A percentile compares a stretch with the other conserved stretches of the same genome.
phyloP scores from a whole-genome alignment of 1,140 invertebrate species.

The Steinernema feltiae region DNA sequence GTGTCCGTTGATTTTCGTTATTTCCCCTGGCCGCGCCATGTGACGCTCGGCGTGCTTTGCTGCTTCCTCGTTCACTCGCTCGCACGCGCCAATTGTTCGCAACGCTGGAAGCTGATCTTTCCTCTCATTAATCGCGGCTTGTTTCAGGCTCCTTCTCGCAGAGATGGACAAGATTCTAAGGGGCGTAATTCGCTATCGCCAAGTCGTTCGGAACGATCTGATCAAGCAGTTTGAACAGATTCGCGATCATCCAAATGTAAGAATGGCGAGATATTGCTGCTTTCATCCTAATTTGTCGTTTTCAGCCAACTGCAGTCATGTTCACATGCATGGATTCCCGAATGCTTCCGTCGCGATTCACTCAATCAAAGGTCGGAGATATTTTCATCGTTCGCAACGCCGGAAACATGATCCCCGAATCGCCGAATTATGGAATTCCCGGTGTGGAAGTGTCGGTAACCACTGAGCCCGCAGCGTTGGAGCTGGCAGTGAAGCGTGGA shows the following conservation, averaged over 20 bases:
- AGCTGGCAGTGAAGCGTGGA: slow-evolving; percentile 81
- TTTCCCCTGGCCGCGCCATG: neutral
- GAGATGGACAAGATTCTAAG: slow-evolving; percentile 75
- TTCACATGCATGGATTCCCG: slow-evolving; percentile 93
- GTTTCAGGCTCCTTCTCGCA: neutral
- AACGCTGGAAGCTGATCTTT: neutral
- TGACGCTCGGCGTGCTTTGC: neutral
- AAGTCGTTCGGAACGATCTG: slow-evolving; percentile 73
- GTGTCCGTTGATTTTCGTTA: neutral
- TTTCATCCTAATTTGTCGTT: slow-evolving; percentile 45
- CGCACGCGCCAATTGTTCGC: neutral
- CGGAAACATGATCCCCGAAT: slow-evolving; percentile 82
- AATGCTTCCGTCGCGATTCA: slow-evolving; percentile 88
- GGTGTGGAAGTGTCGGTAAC: slow-evolving; percentile 57
- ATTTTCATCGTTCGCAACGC: slow-evolving; percentile 93
- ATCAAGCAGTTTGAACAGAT: slow-evolving; percentile 82
- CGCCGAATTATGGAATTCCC: slow-evolving; percentile 68
- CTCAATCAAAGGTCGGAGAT: slow-evolving; percentile 84
- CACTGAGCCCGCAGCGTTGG: slow-evolving; percentile 86
- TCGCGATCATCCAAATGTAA: slow-evolving; percentile 76
- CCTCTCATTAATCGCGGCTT: neutral
- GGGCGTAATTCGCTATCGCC: slow-evolving; percentile 78
- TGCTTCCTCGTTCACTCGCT: neutral
- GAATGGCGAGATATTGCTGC: slow-evolving; percentile 46
- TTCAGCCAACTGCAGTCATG: slow-evolving; percentile 83